Base-by-base conservation (phyloP, 2,888 invertebrate genomes). In the Plebejus argus region DNA sequence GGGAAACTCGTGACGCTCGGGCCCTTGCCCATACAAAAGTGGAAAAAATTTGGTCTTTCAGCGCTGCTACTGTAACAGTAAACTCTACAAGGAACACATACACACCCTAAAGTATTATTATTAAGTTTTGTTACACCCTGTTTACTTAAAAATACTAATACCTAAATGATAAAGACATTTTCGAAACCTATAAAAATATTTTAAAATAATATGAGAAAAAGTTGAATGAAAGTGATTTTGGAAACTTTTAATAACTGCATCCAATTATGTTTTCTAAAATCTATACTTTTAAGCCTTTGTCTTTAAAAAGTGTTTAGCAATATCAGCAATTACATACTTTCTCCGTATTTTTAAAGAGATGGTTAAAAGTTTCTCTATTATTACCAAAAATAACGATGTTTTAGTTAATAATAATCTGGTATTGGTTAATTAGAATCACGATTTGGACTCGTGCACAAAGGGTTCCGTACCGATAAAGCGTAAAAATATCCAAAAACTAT, bases 231-330 rank as follows among this genome's bases (percentile, higher is more conserved):
- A 61, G 58, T 61, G 8, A 61, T 61, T 61, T 23, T 61, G 6
- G 7, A 10, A 10, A 61, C 58, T 23, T 61, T 61, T 20, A 61
- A 61, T 20, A 61, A 61, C 8, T 10, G 10, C 58, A 10, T 61
- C 58, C 58, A 61, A 61, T 20, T 20, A 20, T 61, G 58, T 61
- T 61, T 23, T 61, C 20, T 61, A 61, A 61, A 61, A 61, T 61
- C 23, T 61, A 61, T 61, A 61, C 58, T 61, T 61, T 61, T 20
- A 61, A 61, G 20, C 23, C 58, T 61, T n/a, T 61, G 58, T 61
- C 58, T 61, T 20, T 61, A 61, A 61, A 23, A 23, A 61, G 53
- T 53, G 53, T 53, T 53, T 53, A 53, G 58, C 10, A 61, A 20
- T 61, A 58, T 58, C 20, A 23, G 23, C 58, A 61, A 61, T 61